These are phyloP conservation scores for Pygoscelis adeliae DNA, from an alignment of 2,113 vertebrate genomes.

Conservation along the genomic window DNA sequence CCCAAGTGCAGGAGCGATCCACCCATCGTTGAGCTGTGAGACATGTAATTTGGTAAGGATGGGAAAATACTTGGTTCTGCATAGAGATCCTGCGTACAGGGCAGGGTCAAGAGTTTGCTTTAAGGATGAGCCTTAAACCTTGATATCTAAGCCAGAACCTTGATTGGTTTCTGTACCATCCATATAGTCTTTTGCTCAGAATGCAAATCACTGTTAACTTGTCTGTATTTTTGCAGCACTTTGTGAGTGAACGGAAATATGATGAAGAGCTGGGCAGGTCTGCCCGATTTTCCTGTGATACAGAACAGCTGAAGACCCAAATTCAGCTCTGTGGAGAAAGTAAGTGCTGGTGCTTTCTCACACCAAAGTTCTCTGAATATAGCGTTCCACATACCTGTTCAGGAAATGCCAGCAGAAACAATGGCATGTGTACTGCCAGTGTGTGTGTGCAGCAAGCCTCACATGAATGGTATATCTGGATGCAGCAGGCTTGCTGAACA, in stretches of 20 bases:
- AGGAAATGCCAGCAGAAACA: not conserved
- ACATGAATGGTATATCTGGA: not conserved
- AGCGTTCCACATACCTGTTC: not conserved
- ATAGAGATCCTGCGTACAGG: not conserved
- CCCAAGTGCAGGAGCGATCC: not conserved
- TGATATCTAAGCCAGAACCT: too few relatives aligned
- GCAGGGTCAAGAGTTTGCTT: not conserved
- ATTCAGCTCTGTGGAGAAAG: conserved; percentile 82
- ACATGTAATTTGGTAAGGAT: not conserved
- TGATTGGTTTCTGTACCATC: not conserved
- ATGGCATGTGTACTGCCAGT: not conserved
- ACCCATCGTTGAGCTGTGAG: not conserved
- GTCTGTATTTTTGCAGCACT: conserved; percentile 72
- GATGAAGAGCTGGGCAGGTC: conserved; percentile 82
- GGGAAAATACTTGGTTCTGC: not conserved
- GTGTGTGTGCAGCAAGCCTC: not conserved
- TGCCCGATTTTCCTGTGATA: conserved; percentile 81
- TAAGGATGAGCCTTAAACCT: not conserved
- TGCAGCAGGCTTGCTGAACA: not conserved
- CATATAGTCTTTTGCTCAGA: not conserved
- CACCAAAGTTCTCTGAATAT: not conserved
- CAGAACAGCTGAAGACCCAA: conserved; percentile 76
- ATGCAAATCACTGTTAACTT: not conserved
- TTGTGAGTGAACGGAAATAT: conserved; percentile 84
- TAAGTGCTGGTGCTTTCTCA: conserved; percentile 62